Conservation (phyloP, 2,113 vertebrate species). For the Gasterosteus nipponicus region DNA sequence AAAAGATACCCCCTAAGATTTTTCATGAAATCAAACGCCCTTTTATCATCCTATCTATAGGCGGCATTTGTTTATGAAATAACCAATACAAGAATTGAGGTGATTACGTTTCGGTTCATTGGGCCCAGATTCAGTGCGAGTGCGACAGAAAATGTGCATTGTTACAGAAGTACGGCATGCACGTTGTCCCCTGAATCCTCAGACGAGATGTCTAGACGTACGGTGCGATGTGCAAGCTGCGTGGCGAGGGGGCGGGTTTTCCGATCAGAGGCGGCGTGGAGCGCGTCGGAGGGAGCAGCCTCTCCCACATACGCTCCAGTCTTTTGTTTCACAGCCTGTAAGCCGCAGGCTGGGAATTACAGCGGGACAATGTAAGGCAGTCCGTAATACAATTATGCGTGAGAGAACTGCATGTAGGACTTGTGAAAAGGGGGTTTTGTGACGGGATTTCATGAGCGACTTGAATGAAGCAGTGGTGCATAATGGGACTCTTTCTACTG, state of each 20-base stretch:
- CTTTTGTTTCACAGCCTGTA: slow-evolving; percentile 65
- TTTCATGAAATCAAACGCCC: background rate
- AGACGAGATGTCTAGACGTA: background rate
- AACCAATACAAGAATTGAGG: background rate
- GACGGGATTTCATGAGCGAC: slow-evolving; percentile 67
- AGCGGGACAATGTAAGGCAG: slow-evolving; percentile 64
- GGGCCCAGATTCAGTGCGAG: background rate
- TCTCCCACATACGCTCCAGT: slow-evolving; percentile 40
- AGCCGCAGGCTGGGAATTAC: slow-evolving; percentile 64
- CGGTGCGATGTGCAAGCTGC: background rate
- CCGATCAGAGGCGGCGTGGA: slow-evolving; percentile 23
- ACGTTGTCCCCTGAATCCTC: background rate
- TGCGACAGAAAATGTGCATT: background rate
- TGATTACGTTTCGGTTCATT: background rate
- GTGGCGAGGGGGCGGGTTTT: slow-evolving; percentile 7
- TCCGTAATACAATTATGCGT: slow-evolving; percentile 68
- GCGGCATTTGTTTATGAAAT: background rate
- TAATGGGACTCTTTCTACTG: slow-evolving; percentile 60
- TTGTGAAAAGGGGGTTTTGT: slow-evolving; percentile 58
- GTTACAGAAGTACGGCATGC: background rate
- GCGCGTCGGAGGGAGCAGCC: slow-evolving; percentile 20
- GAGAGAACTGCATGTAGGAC: slow-evolving; percentile 57
- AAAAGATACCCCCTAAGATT: background rate
- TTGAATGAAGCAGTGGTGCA: slow-evolving; percentile 71
- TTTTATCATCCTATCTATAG: background rate